Conservation (phyloP, 92 coral and sea anemone genomes). For the Isaurus tuberculatus region DNA sequence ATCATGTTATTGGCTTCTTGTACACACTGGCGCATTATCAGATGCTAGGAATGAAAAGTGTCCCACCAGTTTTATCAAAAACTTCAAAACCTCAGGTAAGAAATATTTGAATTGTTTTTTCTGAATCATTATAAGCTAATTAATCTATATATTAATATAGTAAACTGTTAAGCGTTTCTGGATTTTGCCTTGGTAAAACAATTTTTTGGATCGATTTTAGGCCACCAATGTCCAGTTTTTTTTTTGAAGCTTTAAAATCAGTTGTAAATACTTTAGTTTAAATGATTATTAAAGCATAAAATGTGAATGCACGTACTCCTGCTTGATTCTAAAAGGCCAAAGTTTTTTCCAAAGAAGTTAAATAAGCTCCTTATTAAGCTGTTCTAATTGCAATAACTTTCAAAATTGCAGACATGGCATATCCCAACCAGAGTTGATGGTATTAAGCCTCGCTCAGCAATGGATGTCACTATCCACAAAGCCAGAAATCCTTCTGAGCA, state of each 20-base stretch:
- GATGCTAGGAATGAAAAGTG: constrained; percentile 58
- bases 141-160: not conserved
- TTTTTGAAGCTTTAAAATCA: constrained; percentile 4
- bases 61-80: constrained; percentile 56
- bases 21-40: constrained; percentile 58
- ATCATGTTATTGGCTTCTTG: constrained; percentile 54
- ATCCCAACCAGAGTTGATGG: constrained; percentile 47
- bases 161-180: constrained; percentile 7
- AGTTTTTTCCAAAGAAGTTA: constrained; percentile 1
- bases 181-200: constrained; percentile 5
- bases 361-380: constrained; percentile 6
- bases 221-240: constrained; percentile 10
- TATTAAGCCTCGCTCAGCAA: constrained; percentile 44
- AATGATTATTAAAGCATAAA: constrained; percentile 1
- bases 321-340: constrained; percentile 17
- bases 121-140: not conserved
- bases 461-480: constrained; percentile 59
- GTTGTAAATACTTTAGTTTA: not conserved
- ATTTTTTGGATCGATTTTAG: constrained; percentile 11
- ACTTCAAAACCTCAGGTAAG: constrained; percentile 63
- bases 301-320: not conserved
- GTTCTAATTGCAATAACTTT: constrained; percentile 9
- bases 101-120: constrained; percentile 9
- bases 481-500: constrained; percentile 45
- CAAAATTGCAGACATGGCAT: constrained; percentile 60